phyloP scores from a whole-genome alignment of 2,113 vertebrate genomes.

The Mystacornis crossleyi region DNA sequence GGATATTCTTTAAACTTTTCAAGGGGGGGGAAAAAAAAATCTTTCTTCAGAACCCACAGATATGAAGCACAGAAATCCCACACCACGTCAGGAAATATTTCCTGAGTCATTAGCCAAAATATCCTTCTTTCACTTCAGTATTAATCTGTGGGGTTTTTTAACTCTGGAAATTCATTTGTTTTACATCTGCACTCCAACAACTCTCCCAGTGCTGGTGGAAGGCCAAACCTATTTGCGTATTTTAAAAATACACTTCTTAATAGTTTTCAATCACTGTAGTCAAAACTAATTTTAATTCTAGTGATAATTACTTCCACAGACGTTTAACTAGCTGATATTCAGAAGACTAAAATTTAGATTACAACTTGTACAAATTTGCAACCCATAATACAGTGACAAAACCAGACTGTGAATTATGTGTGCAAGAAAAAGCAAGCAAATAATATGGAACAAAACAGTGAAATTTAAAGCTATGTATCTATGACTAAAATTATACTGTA shows the following conservation, averaged over 20 bases:
- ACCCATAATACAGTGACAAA: not conserved
- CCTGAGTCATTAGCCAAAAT: not conserved
- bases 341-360: not conserved
- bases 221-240: not conserved
- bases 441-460: not conserved
- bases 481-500: not conserved
- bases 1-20: not conserved
- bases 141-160: not conserved
- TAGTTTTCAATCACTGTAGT: not conserved
- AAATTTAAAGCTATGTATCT: not conserved
- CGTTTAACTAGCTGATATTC: not conserved
- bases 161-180: not conserved
- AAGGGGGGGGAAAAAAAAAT: not conserved
- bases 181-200: not conserved
- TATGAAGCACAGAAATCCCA: not conserved
- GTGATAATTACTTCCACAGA: not conserved
- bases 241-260: not conserved
- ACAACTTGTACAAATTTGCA: not conserved
- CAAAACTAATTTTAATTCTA: not conserved
- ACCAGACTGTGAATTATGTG: not conserved
- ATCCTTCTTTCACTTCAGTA: not conserved
- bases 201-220: not conserved
- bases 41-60: not conserved
- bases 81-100: not conserved
- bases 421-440: not conserved